Conservation (phyloP, 2,797 vertebrate genomes). For the Nothura maculosa region DNA sequence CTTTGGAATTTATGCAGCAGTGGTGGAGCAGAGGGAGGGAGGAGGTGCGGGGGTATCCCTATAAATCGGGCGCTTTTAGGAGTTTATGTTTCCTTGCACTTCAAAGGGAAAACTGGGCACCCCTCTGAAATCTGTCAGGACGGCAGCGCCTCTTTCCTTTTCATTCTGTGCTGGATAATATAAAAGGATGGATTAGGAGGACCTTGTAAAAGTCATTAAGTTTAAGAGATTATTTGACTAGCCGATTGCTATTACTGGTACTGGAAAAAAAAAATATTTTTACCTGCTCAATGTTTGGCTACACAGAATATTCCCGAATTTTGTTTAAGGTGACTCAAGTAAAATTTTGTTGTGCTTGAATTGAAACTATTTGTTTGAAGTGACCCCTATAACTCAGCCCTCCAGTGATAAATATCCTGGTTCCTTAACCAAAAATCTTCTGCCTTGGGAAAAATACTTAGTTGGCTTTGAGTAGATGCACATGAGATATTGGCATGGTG, state of each 20-base stretch:
- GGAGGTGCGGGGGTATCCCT: not conserved
- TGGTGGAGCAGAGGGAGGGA: not conserved
- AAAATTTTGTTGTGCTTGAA: not conserved
- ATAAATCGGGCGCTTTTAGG: conserved; percentile 1
- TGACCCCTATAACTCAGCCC: conserved; percentile 29
- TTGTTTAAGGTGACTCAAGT: not conserved
- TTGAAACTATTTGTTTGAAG: conserved; percentile 31
- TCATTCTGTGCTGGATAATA: not conserved
- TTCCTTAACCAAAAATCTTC: conserved; percentile 65
- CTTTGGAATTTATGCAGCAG: conserved; percentile 41
- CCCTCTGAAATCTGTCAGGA: not conserved
- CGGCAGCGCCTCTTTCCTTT: not conserved
- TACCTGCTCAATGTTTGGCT: not conserved
- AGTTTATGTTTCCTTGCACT: conserved; percentile 21
- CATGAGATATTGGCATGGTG: conserved; percentile 94
- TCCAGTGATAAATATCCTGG: conserved; percentile 59
- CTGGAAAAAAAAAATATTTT: conserved; percentile 21
- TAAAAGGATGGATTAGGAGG: not conserved
- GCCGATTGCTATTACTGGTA: not conserved
- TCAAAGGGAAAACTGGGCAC: not conserved
- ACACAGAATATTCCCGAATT: not conserved
- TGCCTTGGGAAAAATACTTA: conserved; percentile 73
- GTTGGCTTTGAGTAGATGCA: conserved; percentile 85
- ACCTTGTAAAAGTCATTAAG: not conserved
- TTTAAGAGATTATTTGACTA: not conserved